Evolutionary conservation across 2,113 vertebrate genomes (phyloP), one percentile per base, ranked within the genome.

Genomic region (Brachirus orientalis): DNA sequence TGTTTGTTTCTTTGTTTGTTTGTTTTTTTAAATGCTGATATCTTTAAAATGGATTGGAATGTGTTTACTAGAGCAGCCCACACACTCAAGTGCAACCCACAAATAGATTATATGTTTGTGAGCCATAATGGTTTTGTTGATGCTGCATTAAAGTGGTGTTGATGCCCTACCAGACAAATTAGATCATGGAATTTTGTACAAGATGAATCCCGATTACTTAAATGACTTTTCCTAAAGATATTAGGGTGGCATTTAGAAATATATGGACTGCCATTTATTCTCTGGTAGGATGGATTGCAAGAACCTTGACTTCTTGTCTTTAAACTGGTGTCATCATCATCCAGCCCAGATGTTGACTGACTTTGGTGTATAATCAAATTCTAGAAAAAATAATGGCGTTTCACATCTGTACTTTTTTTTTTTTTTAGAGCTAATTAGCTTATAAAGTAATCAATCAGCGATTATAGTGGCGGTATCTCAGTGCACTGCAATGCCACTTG

Each of bases 51-150:
- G 2, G 38, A n/a, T 17, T 10, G 52, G 33, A 17, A 35, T 10
- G 33, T 10, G 10, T 8, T 1, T 28, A 28, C 19, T 3, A 28
- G 1, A 7, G 10, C 40, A 43, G 40, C 11, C 11, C 48, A 38
- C 38, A 10, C n/a, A 51, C 8, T 28, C 12, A 14, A 51, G 22
- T 69, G 38, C 22, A 41, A 11, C 10, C 3, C 7, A 36, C 16
- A 43, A 37, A 38, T 3, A 17, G 38, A 51, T 35, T 12, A 19
- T 3, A 41, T 50, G 44, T 52, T 65, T 19, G 18, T 63, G 28
- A 62, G 45, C 37, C 51, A 16, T 17, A 37, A 52, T 51, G 45
- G 8, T 41, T 64, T 46, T 40, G 35, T 37, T 59, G 51, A 48
- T 46, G 33, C 7, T 10, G 48, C 48, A 65, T 70, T 54, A 3